Base-by-base conservation (phyloP, 2,113 vertebrate species). In the Hippolais icterina region DNA sequence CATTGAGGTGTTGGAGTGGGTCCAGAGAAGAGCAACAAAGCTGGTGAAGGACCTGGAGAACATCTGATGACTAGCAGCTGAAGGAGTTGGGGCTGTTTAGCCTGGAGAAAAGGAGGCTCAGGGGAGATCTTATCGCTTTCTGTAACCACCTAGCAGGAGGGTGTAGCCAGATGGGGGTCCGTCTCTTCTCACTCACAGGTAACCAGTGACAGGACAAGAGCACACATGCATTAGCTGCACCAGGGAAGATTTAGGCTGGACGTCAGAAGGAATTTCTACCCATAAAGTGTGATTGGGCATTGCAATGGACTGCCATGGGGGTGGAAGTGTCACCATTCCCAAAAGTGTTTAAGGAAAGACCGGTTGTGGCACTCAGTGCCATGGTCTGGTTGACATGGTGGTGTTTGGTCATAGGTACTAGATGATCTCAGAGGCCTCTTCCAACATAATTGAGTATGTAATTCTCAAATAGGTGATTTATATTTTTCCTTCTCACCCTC, bases 111-210 rank as follows among this genome's bases (percentile, higher is more conserved):
- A 44, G 21, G 31, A 25, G 31, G 31, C 11, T 66, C 35, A 17
- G 25, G 8, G 21, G 8, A 0, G 20, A 29, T 7, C 25, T 35
- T 4, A 42, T 25, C 10, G 8, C 20, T 29, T 17, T 33, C 8
- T 13, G 9, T 6, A 76, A 11, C 13, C 1, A 0, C 5, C 13
- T 25, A 25, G 37, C 9, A 31, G 17, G 52, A 42, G n/a, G 2
- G 2, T 10, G 23, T 0, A 74, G 24, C 16, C 9, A 17, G 16
- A 3, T 29, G 4, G 3, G 41, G 10, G 2, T 25, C 0, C 0
- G 17, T 0, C 31, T 59, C 21, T 37, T 42, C 41, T 75, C 12
- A 11, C 21, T 35, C 6, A 4, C 19, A 44, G 52, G 17, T 21
- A 59, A 6, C 13, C 21, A 44, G 25, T 4, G 17, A 27, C 11